These are phyloP conservation scores for Lochmaea capreae DNA, from an alignment of 2,888 invertebrate species.

Conservation along the genomic window DNA sequence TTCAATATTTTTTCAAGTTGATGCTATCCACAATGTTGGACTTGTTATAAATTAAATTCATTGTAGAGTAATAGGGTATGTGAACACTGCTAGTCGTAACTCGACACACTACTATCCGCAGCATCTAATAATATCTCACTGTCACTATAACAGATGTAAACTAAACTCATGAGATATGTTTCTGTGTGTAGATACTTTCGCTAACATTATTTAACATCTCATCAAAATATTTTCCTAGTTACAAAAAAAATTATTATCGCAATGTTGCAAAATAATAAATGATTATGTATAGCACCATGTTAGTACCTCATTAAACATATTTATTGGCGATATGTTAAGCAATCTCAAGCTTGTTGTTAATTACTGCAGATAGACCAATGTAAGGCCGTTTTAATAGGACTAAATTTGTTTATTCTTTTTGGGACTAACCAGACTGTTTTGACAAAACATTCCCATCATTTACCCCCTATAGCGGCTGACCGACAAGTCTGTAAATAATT, in stretches of 20 bases:
- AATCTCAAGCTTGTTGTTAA: too few species aligned
- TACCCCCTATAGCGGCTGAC: too few species aligned
- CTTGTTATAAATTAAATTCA: too few species aligned
- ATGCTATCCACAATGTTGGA: too few species aligned
- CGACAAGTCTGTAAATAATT: too few species aligned
- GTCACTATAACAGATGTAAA: not conserved
- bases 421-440: too few species aligned
- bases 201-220: not conserved
- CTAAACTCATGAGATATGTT: not conserved
- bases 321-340: constrained; percentile 1
- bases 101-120: not conserved
- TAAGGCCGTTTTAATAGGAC: too few species aligned
- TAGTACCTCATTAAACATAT: constrained; percentile 13
- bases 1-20: too few species aligned
- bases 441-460: too few species aligned
- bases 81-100: not conserved
- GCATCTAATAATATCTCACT: constrained; percentile 1
- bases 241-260: not conserved
- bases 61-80: not conserved
- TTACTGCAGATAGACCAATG: too few species aligned
- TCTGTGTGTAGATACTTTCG: not conserved
- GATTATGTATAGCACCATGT: not conserved
- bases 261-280: constrained; percentile 1
- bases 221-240: not conserved
- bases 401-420: too few species aligned